Percentiles rank a stretch among this genome's conserved stretches.
These are phyloP conservation scores for Caenorhabditis macrosperma DNA, from an alignment of 2,888 invertebrate species.

Conservation along the genomic window DNA sequence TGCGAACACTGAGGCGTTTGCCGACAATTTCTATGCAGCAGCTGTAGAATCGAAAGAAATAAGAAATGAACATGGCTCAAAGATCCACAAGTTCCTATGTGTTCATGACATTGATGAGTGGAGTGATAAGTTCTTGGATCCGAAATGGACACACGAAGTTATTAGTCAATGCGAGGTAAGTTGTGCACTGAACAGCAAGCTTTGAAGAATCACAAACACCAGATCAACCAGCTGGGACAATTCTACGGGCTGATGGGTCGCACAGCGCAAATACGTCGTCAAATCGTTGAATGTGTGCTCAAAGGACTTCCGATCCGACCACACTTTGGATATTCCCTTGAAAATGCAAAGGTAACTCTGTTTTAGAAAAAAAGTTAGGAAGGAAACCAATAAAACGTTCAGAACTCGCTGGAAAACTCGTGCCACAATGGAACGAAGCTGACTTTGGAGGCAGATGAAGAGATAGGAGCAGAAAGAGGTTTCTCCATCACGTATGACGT, in stretches of 20 bases:
- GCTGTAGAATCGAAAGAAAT: slow-evolving; percentile 63
- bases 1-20: slow-evolving; percentile 68
- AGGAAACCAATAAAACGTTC: slow-evolving; percentile 6
- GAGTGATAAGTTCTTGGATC: slow-evolving; percentile 76
- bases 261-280: slow-evolving; percentile 73
- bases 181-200: background rate
- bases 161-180: slow-evolving; percentile 67
- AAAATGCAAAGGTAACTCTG: slow-evolving; percentile 75
- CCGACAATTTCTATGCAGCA: slow-evolving; percentile 70
- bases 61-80: slow-evolving; percentile 47
- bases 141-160: slow-evolving; percentile 77
- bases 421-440: slow-evolving; percentile 61
- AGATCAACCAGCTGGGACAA: slow-evolving; percentile 68
- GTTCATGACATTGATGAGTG: slow-evolving; percentile 78
- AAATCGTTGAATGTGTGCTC: slow-evolving; percentile 73
- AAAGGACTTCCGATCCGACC: slow-evolving; percentile 74
- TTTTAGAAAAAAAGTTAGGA: background rate
- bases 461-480: slow-evolving; percentile 59
- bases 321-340: slow-evolving; percentile 70
- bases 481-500: slow-evolving; percentile 67
- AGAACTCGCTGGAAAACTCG: slow-evolving; percentile 69
- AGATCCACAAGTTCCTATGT: slow-evolving; percentile 71
- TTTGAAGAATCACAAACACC: background rate
- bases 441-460: slow-evolving; percentile 59
- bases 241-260: slow-evolving; percentile 75